Evolutionary conservation across 1,140 invertebrate genomes (phyloP), one percentile per base, ranked within the genome.

Genomic region (Gerris buenoi): DNA sequence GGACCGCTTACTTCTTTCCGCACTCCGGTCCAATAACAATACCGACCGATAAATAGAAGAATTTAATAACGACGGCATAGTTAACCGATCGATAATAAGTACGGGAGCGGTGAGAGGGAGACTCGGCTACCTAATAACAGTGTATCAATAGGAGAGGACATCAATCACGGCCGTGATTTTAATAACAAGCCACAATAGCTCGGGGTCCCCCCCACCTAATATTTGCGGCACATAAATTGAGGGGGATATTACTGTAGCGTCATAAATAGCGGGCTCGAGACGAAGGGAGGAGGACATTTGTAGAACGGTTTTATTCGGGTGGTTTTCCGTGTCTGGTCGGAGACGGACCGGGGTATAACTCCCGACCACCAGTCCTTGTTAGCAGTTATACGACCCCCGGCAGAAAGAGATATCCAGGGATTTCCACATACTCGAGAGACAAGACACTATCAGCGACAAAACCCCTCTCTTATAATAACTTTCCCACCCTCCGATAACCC

Each of bases 111-210:
- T 5, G 23, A 22, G 23, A 14, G 5, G 5, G 23, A 60, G 22
- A 46, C 5, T 18, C 33, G 5, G 59, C 59, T 25, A 25, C n/a
- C 59, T 61, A 61, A 61, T 27, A 26, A 63, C 62, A 63, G 10
- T 63, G 23, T 63, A 63, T 63, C 62, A 63, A 63, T 63, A 63
- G 10, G 23, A 28, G 62, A 25, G 26, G 25, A 63, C 62, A 63
- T 63, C 62, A 63, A 63, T 63, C 62, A 63, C 26, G 10, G 15
- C 14, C 62, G 26, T 63, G 62, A 63, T 63, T 63, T 63, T 63
- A 63, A 63, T 63, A 63, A 63, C 62, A 63, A 26, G 62, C 62
- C n/a, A 63, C 62, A 63, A 63, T 63, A 25, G 62, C 10, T 25
- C n/a, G 22, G 18, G 18, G 33, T 18, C 33, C 15, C 58, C 5